phyloP scores from a whole-genome alignment of 1,140 invertebrate species.

The Macrocentrus cingulum region DNA sequence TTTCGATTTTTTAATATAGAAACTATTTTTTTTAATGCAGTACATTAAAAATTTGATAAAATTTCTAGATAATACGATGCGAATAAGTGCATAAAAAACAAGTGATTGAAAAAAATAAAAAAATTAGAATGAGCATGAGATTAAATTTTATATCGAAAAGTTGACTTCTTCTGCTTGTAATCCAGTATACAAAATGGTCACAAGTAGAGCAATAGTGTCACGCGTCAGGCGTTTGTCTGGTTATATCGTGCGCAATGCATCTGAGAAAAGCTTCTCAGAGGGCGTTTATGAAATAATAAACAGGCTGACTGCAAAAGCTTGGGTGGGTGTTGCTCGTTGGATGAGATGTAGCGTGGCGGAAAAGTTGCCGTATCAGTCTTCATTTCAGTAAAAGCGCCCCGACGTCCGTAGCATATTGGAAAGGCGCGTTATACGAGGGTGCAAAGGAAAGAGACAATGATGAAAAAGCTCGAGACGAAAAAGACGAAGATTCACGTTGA shows the following conservation, averaged over 20 bases:
- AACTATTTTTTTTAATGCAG: too few species aligned
- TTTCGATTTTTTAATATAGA: too few species aligned
- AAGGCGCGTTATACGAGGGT: conserved; percentile 15
- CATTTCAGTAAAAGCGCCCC: conserved; percentile 37
- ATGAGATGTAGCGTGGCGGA: not conserved
- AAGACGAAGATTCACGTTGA: conserved; percentile 15
- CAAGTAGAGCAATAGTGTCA: conserved; percentile 14
- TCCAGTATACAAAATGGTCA: not conserved
- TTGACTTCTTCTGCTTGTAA: too few species aligned
- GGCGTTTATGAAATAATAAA: conserved; percentile 40
- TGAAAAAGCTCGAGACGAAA: not conserved
- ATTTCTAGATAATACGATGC: too few species aligned
- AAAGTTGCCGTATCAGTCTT: conserved; percentile 43
- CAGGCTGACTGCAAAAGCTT: conserved; percentile 1
- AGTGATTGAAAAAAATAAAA: too few species aligned
- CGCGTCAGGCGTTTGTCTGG: conserved; percentile 36
- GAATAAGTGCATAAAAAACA: too few species aligned
- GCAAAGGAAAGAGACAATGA: conserved; percentile 1
- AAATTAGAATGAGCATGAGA: too few species aligned
- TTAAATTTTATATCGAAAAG: too few species aligned
- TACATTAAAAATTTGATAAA: too few species aligned
- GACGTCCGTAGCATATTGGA: conserved; percentile 34
- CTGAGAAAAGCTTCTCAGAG: conserved; percentile 21
- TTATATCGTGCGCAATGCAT: conserved; percentile 31
- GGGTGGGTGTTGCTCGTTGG: not conserved